These are phyloP conservation scores for Procavia capensis DNA, from an alignment of 2,113 vertebrate genomes.

Conservation along the genomic window DNA sequence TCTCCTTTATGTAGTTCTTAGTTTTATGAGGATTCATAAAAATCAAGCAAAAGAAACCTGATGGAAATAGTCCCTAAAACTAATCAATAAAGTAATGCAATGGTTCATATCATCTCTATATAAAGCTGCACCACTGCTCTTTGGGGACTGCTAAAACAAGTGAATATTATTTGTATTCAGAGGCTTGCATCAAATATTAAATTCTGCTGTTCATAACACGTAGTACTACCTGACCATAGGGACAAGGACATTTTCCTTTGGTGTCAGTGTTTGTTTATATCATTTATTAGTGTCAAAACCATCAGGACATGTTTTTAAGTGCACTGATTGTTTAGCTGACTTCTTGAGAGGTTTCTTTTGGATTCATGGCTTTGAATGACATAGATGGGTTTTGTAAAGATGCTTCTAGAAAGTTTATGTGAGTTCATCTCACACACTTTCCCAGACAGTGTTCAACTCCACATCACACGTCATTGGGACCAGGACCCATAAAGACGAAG, in stretches of 20 bases:
- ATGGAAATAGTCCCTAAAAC: background rate
- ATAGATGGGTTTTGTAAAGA: background rate
- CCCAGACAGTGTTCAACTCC: background rate
- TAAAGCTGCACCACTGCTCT: background rate
- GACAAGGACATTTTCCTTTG: background rate
- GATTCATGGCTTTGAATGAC: background rate
- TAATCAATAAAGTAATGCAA: background rate
- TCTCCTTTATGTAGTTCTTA: background rate
- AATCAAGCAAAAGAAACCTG: background rate
- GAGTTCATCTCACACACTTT: background rate
- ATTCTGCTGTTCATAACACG: background rate
- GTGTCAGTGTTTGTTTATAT: background rate
- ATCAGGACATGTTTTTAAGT: conserved; percentile 38
- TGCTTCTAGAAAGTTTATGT: background rate
- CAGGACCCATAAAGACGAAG: background rate
- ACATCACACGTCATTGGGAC: background rate
- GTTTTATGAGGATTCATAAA: conserved; percentile 39
- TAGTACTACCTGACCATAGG: background rate
- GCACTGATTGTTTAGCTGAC: background rate
- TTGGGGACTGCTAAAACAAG: conserved; percentile 44
- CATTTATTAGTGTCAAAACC: conserved; percentile 20
- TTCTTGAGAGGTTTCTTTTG: background rate
- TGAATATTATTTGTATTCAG: background rate
- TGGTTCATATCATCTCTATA: background rate
- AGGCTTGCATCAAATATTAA: background rate